Evolutionary conservation across 30 jellyfish, hydroid and myxozoan species (phyloP).

Genomic region (Cassiopea xamachana): DNA sequence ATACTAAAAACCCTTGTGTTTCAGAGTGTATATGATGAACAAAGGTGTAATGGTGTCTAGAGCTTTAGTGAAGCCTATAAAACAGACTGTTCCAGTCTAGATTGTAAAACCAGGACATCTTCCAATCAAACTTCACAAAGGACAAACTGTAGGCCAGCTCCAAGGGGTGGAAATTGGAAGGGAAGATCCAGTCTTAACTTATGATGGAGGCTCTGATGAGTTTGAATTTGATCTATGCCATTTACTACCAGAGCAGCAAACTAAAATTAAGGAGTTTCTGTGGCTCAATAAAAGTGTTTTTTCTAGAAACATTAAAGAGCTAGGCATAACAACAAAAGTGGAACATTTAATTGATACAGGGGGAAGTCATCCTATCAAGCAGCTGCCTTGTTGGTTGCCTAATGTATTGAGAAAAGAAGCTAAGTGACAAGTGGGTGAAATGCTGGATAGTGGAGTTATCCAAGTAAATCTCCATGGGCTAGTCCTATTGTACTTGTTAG

Average conservation of each 20-base stretch:
- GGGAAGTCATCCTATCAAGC: background rate
- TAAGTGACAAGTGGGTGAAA: slow-evolving; percentile 9
- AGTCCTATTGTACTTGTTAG: slow-evolving; percentile 61
- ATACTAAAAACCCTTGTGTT: slow-evolving; percentile 17
- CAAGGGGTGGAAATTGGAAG: slow-evolving; percentile 15
- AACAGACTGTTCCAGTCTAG: slow-evolving; percentile 27
- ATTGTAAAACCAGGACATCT: slow-evolving; percentile 35
- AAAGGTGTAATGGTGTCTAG: slow-evolving; percentile 45
- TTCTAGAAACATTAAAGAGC: background rate
- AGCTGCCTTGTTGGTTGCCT: slow-evolving; percentile 4
- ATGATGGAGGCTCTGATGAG: background rate
- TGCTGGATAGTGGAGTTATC: slow-evolving; percentile 35
- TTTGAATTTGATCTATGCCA: background rate
- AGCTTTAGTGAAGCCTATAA: slow-evolving; percentile 34
- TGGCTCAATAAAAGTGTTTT: background rate
- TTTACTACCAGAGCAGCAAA: background rate
- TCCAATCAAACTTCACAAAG: slow-evolving; percentile 41
- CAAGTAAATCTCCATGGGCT: slow-evolving; percentile 54
- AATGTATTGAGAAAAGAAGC: background rate
- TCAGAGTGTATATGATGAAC: slow-evolving; percentile 33
- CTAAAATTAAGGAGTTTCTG: background rate
- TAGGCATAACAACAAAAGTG: background rate
- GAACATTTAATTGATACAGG: slow-evolving; percentile 40
- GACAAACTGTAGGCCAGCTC: slow-evolving; percentile 46
- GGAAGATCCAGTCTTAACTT: slow-evolving; percentile 15